Conservation (phyloP, 2,113 vertebrate species). For the Oryzias curvinotus region DNA sequence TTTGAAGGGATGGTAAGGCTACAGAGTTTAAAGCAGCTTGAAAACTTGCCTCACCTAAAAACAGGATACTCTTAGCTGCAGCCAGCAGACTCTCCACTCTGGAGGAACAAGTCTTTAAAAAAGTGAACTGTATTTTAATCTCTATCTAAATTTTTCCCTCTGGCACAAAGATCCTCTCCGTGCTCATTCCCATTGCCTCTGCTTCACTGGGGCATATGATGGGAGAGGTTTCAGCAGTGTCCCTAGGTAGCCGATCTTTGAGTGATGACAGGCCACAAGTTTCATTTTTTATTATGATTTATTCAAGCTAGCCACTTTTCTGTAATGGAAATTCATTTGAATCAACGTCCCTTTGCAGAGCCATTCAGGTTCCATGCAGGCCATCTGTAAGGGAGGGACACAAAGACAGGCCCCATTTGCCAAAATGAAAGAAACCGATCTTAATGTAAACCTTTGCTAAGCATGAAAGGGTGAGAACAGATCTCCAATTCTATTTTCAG, state of each 20-base stretch:
- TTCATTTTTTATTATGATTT: conserved; percentile 82
- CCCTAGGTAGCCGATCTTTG: conserved; percentile 77
- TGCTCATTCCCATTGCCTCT: conserved; percentile 69
- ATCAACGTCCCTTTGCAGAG: conserved; percentile 57
- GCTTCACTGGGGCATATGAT: conserved; percentile 81
- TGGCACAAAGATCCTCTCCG: conserved; percentile 62
- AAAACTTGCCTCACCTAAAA: conserved; percentile 8
- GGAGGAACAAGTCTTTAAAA: conserved; percentile 45
- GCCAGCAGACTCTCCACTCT: conserved; percentile 12
- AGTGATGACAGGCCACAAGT: conserved; percentile 78
- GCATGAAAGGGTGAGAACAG: conserved; percentile 32
- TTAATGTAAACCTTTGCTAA: conserved; percentile 50
- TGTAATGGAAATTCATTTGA: conserved; percentile 81
- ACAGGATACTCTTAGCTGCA: conserved; percentile 12
- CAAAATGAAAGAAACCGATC: conserved; percentile 55
- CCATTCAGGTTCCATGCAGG: conserved; percentile 38
- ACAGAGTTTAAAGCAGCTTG: conserved; percentile 27
- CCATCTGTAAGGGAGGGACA: conserved; percentile 56
- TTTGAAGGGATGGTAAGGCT: conserved; percentile 21
- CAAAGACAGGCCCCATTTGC: conserved; percentile 47
- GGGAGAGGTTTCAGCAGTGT: conserved; percentile 73
- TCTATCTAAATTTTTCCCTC: conserved; percentile 69
- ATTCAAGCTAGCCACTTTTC: conserved; percentile 76
- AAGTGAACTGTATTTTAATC: conserved; percentile 69
- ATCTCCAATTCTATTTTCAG: conserved; percentile 25